Evolutionary conservation across 1,140 invertebrate genomes (phyloP).

Genomic region (Homalodisca vitripennis): DNA sequence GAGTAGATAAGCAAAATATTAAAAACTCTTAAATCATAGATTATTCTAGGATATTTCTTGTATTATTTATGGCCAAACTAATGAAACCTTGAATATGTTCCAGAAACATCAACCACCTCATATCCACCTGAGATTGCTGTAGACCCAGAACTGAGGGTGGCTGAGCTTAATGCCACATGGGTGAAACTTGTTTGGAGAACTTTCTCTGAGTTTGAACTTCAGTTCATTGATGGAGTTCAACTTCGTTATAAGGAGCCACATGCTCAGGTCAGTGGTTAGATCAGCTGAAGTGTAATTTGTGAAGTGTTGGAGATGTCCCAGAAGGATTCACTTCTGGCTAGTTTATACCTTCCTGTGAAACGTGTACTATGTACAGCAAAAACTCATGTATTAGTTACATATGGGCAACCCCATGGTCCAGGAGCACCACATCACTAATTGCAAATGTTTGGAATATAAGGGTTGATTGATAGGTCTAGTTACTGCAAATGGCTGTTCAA

Average conservation of each 20-base stretch:
- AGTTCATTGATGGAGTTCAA: slow-evolving; percentile 71
- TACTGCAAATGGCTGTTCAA: no score
- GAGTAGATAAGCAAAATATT: background rate
- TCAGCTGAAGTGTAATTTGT: background rate
- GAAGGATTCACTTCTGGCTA: no score
- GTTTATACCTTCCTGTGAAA: no score
- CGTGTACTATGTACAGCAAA: no score
- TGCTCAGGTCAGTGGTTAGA: slow-evolving; percentile 51
- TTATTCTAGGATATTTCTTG: background rate
- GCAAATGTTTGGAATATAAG: no score
- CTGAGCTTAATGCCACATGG: slow-evolving; percentile 73
- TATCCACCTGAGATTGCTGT: slow-evolving; percentile 63
- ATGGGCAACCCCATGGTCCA: no score
- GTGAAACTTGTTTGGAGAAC: slow-evolving; percentile 78
- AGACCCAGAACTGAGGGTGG: slow-evolving; percentile 69
- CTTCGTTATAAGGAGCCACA: slow-evolving; percentile 69
- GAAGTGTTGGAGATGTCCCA: background rate
- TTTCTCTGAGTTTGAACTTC: slow-evolving; percentile 74
- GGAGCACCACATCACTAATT: no score
- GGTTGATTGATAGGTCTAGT: no score
- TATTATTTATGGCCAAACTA: no score
- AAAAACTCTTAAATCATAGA: background rate
- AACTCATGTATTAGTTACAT: no score
- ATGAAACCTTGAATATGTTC: no score
- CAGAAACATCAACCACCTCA: slow-evolving; percentile 50